phyloP scores from a whole-genome alignment of 2,888 invertebrate genomes.

The Cantharis flavilabris region DNA sequence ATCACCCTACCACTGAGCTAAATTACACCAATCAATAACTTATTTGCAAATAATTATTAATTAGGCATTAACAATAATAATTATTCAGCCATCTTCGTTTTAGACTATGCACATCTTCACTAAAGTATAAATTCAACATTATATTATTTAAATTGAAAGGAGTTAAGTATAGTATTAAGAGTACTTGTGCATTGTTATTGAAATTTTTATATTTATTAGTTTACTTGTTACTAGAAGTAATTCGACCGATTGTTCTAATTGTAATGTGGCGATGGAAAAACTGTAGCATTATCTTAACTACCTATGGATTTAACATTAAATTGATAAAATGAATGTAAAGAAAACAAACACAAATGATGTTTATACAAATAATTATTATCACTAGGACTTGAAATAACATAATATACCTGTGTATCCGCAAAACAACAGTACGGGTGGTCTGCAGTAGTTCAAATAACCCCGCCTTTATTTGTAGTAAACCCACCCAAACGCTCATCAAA shows the following conservation, averaged over 20 bases:
- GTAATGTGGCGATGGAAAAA: not conserved
- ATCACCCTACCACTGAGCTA: too few species aligned
- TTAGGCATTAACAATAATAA: too few species aligned
- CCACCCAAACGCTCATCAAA: constrained; percentile 46
- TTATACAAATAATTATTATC: constrained; percentile 24
- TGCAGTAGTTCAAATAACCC: constrained; percentile 43
- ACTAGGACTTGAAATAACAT: constrained; percentile 18
- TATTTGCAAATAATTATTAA: too few species aligned
- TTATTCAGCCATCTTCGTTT: too few species aligned
- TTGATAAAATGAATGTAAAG: constrained; percentile 1
- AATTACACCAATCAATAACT: too few species aligned
- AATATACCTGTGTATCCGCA: constrained; percentile 9
- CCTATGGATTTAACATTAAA: not conserved
- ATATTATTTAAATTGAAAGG: too few species aligned
- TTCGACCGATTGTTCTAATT: not conserved
- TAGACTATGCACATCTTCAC: too few species aligned
- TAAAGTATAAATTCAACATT: too few species aligned
- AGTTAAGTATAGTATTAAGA: too few species aligned
- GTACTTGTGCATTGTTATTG: too few species aligned
- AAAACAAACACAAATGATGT: constrained; percentile 11
- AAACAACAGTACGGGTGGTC: constrained; percentile 43
- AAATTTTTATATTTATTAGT: too few species aligned
- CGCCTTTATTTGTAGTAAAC: constrained; percentile 49
- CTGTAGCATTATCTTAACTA: not conserved
- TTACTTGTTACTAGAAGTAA: not conserved